Percentiles rank a stretch among this genome's conserved stretches.
These are phyloP conservation scores for Toxotes jaculatrix DNA, from an alignment of 2,113 vertebrate genomes.

Conservation along the genomic window DNA sequence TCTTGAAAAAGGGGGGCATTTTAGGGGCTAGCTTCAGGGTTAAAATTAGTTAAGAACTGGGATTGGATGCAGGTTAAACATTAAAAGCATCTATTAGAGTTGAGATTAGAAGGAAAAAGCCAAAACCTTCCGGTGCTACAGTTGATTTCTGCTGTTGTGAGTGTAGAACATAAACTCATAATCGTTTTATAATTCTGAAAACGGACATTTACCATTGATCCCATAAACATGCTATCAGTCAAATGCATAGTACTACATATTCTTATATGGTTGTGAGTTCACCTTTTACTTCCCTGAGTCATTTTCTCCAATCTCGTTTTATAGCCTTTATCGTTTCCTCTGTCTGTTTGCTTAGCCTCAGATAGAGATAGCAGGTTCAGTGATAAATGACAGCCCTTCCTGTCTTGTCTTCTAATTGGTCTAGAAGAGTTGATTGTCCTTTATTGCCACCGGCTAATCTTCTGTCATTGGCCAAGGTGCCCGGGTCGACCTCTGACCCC, in stretches of 20 bases:
- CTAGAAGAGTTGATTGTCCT: conserved; percentile 45
- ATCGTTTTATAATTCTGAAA: background rate
- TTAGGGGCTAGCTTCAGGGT: background rate
- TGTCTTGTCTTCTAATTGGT: conserved; percentile 45
- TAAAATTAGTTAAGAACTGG: background rate
- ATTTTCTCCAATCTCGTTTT: conserved; percentile 35
- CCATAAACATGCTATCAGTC: background rate
- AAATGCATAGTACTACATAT: background rate
- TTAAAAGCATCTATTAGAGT: background rate
- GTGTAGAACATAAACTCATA: no score
- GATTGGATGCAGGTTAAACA: conserved; percentile 15
- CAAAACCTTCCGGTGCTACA: background rate
- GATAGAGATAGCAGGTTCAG: conserved; percentile 37
- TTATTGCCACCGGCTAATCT: conserved; percentile 44
- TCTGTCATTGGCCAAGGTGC: conserved; percentile 39
- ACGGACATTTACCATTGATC: background rate
- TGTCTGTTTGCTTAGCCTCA: conserved; percentile 43
- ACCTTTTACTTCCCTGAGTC: conserved; percentile 13
- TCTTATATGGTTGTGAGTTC: conserved; percentile 17
- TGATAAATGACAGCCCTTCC: conserved; percentile 13
- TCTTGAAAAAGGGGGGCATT: background rate
- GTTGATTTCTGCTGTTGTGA: background rate
- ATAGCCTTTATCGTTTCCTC: conserved; percentile 48
- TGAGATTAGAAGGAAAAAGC: background rate
- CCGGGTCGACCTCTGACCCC: conserved; percentile 51